phyloP scores from a whole-genome alignment of 2,113 vertebrate species.

The Hassar affinis region DNA sequence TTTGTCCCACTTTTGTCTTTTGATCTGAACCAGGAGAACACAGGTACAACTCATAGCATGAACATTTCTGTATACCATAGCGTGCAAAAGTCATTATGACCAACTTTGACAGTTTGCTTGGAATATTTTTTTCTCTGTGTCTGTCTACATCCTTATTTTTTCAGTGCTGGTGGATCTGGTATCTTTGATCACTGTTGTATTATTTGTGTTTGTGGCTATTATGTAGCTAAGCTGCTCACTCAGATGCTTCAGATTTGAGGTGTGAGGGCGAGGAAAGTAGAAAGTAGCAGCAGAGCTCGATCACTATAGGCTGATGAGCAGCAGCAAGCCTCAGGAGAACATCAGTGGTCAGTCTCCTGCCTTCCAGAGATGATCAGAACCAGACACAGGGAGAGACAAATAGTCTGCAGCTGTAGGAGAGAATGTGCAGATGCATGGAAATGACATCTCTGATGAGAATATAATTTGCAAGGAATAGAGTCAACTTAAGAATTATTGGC shows the following conservation, averaged over 20 bases:
- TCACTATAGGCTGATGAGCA: constrained; percentile 10
- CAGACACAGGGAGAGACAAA: constrained; percentile 2
- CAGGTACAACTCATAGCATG: background rate
- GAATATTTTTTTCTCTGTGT: constrained; percentile 12
- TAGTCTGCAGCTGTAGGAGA: background rate
- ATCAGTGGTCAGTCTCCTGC: constrained; percentile 24
- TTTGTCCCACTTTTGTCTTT: constrained; percentile 8
- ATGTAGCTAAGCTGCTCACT: background rate
- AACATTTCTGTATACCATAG: background rate
- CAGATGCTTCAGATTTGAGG: constrained; percentile 7
- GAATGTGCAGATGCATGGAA: background rate
- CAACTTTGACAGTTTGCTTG: background rate
- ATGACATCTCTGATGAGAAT: background rate
- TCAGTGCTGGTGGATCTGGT: background rate
- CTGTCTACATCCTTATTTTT: background rate
- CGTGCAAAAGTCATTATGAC: background rate
- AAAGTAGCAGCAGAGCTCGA: background rate
- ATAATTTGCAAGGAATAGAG: background rate
- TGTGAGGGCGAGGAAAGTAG: background rate
- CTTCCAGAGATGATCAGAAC: constrained; percentile 45
- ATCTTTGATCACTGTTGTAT: constrained; percentile 1
- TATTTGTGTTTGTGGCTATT: constrained; percentile 22
- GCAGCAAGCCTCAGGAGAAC: constrained; percentile 31
- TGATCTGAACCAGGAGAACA: constrained; percentile 30
- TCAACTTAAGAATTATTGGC: background rate